Base-by-base conservation (phyloP, 2,888 invertebrate genomes). In the Pelosia muscerda region DNA sequence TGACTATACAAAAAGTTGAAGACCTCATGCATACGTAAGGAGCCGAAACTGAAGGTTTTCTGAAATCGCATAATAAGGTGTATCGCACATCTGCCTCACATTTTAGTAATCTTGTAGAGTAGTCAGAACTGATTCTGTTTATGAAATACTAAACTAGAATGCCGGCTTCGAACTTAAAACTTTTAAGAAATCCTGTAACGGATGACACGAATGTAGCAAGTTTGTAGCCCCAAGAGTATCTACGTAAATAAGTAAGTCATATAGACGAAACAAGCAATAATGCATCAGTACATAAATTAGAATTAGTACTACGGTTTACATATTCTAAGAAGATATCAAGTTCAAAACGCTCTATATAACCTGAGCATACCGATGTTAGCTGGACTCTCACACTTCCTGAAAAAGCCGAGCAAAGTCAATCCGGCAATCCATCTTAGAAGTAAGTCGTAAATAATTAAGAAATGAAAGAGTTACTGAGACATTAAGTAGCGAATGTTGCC, bases 21-120 rank as follows among this genome's bases (percentile, higher is more conserved):
- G 38, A 53, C 26, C 67, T 66, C 66, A 70, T 70, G 69, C 66
- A 70, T 70, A 70, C 56, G 59, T 53, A 70, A 70, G 56, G 59
- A 66, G 60, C 49, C 31, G 25, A 63, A 58, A 64, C 22, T 23
- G 31, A 67, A 66, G 54, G 66, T 63, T 62, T 28, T 66, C 55
- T 62, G 23, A 42, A 55, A 59, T 60, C 34, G 60, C 25, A 63
- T 60, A 60, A 66, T 63, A 63, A 58, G 58, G 38, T 31, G 31
- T 23, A 31, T 8, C 15, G 1, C 34, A 19, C 22, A 25, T 38
- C 3, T 8, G 0, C n/a, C 49, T n/a, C n/a, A 42, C 42, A 42
- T 6, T n/a, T n/a, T n/a, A n/a, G 19, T 49, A 49, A 8, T 9
- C n/a, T 49, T 49, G 19, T 49, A 49, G 9, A 49, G 49, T 49